phyloP scores from a whole-genome alignment of 2,113 vertebrate species.

The Sitta europaea region DNA sequence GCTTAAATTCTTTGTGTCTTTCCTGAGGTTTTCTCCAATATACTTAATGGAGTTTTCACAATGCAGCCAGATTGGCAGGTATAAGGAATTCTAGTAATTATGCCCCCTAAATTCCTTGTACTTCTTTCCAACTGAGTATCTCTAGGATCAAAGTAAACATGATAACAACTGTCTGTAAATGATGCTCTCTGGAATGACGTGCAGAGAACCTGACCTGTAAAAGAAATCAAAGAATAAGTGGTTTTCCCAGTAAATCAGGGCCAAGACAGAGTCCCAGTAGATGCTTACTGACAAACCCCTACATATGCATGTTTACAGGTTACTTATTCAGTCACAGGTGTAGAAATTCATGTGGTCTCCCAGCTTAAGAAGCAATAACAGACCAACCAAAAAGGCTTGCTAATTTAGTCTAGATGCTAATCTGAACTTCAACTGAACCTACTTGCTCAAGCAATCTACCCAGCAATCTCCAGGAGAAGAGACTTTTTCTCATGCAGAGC shows the following conservation, averaged over 20 bases:
- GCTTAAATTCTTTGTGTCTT: background rate
- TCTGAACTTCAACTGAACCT: constrained; percentile 31
- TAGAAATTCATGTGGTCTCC: constrained; percentile 4
- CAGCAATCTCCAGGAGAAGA: background rate
- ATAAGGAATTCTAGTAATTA: background rate
- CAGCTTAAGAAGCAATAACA: background rate
- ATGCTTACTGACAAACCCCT: background rate
- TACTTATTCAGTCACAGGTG: background rate
- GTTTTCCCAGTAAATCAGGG: background rate
- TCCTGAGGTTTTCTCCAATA: constrained; percentile 5
- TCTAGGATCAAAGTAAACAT: background rate
- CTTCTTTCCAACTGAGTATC: background rate
- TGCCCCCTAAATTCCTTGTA: background rate
- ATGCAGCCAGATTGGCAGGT: background rate
- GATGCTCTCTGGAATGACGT: background rate
- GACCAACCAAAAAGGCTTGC: background rate
- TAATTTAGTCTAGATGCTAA: constrained; percentile 28
- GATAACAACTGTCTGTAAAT: background rate
- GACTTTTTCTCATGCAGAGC: background rate
- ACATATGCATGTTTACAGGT: background rate
- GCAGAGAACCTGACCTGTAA: background rate
- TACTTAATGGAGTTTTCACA: background rate
- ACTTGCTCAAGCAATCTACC: background rate
- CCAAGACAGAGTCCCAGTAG: background rate
- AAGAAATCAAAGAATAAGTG: background rate